Conservation (phyloP, 35 echinoderm and acorn worm genomes). For the Acanthaster planci region DNA sequence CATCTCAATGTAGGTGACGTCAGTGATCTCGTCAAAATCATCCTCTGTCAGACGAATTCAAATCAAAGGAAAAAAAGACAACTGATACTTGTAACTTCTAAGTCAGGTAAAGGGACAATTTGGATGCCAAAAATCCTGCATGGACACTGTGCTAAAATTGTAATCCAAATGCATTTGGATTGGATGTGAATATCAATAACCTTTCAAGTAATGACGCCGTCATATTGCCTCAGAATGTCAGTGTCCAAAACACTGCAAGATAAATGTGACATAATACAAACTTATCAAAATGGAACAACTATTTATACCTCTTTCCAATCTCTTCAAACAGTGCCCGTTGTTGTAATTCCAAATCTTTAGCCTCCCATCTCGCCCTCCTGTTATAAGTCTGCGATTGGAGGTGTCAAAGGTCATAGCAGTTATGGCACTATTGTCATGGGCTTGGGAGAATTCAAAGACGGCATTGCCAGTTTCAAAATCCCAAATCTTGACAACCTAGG, state of each 20-base stretch:
- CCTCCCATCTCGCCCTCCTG: constrained; percentile 87
- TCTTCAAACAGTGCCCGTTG: constrained; percentile 97
- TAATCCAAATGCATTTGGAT: too few relatives aligned
- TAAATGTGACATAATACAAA: too few relatives aligned
- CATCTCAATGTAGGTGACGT: constrained; percentile 94
- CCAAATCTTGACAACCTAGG: constrained; percentile 94
- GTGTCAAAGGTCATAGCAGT: constrained; percentile 92
- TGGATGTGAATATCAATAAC: too few relatives aligned
- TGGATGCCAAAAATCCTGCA: too few relatives aligned
- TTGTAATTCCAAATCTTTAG: constrained; percentile 99
- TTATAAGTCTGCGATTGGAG: constrained; percentile 91
- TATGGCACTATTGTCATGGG: constrained; percentile 85
- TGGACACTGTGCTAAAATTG: too few relatives aligned
- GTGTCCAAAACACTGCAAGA: too few relatives aligned
- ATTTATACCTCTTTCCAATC: constrained; percentile 82
- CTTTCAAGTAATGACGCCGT: too few relatives aligned
- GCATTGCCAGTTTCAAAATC: constrained; percentile 97
- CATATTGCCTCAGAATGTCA: too few relatives aligned
- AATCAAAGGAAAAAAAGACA: neutral
- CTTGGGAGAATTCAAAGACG: constrained; percentile 95
- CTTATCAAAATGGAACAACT: neutral
- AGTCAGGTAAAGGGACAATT: too few relatives aligned
- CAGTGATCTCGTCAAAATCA: constrained; percentile 84
- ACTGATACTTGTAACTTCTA: too few relatives aligned
- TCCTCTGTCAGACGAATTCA: constrained; percentile 54